phyloP scores from a whole-genome alignment of 2,113 vertebrate genomes.

The Spermophilus dauricus region DNA sequence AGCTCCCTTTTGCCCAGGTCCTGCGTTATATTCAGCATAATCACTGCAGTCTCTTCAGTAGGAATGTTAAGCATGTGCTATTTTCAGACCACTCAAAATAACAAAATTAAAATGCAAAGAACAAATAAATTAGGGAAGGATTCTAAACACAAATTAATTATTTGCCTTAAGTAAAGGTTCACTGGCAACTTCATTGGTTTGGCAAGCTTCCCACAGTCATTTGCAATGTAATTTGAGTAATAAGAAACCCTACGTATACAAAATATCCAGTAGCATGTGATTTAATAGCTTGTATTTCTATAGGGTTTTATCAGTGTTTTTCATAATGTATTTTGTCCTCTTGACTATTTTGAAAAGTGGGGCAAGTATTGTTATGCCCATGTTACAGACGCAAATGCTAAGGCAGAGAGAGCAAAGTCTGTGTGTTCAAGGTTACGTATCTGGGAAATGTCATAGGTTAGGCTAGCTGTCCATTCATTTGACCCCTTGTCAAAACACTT shows the following conservation, averaged over 20 bases:
- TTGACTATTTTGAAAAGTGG: neutral
- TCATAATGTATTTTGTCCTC: constrained; percentile 35
- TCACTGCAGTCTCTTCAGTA: neutral
- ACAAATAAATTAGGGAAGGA: constrained; percentile 24
- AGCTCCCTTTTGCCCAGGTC: neutral
- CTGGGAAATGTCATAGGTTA: neutral
- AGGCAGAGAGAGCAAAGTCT: neutral
- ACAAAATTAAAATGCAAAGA: constrained; percentile 37
- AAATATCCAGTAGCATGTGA: neutral
- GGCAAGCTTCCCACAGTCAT: neutral
- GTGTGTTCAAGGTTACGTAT: neutral
- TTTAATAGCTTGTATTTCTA: neutral
- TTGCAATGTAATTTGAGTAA: constrained; percentile 42
- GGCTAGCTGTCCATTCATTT: neutral
- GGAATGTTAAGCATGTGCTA: neutral
- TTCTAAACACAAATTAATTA: constrained; percentile 9
- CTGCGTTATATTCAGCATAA: neutral
- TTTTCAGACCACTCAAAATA: constrained; percentile 53
- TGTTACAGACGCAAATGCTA: neutral
- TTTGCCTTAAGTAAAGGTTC: constrained; percentile 52
- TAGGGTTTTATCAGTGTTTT: neutral
- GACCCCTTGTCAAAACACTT: neutral
- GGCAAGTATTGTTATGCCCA: neutral
- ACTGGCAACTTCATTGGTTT: neutral
- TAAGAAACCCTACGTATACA: constrained; percentile 8